phyloP scores from a whole-genome alignment of 2,888 invertebrate genomes.

The Eristalis intricaria region DNA sequence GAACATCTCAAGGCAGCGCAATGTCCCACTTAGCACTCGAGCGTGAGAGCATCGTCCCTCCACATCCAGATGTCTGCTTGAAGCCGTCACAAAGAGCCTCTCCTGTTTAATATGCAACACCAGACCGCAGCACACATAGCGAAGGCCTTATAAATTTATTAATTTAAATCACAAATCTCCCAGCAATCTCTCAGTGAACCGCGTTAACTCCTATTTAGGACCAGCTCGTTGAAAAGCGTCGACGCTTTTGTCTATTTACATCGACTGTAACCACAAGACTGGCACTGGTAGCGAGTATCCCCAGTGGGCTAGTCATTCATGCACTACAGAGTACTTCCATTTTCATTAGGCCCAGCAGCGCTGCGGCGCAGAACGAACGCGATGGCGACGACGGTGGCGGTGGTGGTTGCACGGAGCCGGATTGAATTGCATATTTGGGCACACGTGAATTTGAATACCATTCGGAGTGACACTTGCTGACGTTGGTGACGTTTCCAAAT shows the following conservation, averaged over 20 bases:
- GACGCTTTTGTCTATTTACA: constrained; percentile 38
- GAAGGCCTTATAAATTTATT: constrained; percentile 65
- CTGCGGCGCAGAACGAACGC: constrained; percentile 19
- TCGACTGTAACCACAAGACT: constrained; percentile 31
- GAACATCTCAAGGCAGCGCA: constrained; percentile 28
- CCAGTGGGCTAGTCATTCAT: constrained; percentile 53
- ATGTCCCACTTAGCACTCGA: constrained; percentile 42
- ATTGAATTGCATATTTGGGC: constrained; percentile 66
- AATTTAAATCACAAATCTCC: constrained; percentile 61
- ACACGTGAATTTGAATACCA: constrained; percentile 69
- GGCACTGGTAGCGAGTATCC: neutral
- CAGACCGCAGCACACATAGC: constrained; percentile 41
- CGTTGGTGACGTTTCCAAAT: constrained; percentile 50
- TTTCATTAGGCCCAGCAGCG: constrained; percentile 45
- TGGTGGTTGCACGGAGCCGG: constrained; percentile 18
- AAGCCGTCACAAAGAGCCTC: constrained; percentile 34
- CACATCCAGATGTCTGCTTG: constrained; percentile 6
- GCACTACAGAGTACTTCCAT: constrained; percentile 47
- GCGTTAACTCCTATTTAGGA: constrained; percentile 49
- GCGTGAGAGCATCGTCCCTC: constrained; percentile 17
- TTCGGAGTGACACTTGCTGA: constrained; percentile 50
- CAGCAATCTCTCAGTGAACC: constrained; percentile 15
- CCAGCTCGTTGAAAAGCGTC: constrained; percentile 27
- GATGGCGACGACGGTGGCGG: neutral
- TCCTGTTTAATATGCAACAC: constrained; percentile 51